phyloP scores from a whole-genome alignment of 1,140 invertebrate species.

The Hirudo medicinalis region DNA sequence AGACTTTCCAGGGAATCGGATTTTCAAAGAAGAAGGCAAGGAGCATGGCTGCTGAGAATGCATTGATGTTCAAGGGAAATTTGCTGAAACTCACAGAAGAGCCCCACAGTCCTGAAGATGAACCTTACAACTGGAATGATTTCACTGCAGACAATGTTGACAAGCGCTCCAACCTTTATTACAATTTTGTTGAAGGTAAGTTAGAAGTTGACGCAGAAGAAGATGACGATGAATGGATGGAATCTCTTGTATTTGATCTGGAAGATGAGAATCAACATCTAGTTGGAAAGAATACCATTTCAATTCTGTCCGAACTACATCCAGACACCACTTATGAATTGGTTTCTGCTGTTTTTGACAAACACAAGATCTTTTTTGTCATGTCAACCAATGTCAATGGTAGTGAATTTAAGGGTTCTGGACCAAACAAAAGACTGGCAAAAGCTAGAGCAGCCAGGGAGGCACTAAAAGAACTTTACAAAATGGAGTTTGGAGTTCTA shows the following conservation, averaged over 20 bases:
- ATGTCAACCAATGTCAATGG: constrained; percentile 1
- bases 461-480: constrained; percentile 11
- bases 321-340: neutral
- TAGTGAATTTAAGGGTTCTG: neutral
- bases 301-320: constrained; percentile 9
- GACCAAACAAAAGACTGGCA: constrained; percentile 6
- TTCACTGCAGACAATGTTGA: constrained; percentile 14
- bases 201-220: neutral
- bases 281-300: constrained; percentile 12
- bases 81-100: neutral
- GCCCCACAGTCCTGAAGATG: neutral
- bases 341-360: neutral
- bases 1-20: constrained; percentile 13
- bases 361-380: neutral
- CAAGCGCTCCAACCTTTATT: neutral
- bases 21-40: constrained; percentile 11
- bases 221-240: constrained; percentile 4
- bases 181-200: neutral
- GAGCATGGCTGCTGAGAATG: constrained; percentile 14
- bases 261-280: neutral
- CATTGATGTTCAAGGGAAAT: neutral
- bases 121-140: constrained; percentile 11
- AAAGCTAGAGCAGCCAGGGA: constrained; percentile 15
- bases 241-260: neutral
- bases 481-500: constrained; percentile 16